phyloP scores from a whole-genome alignment of 2,797 vertebrate species.

The Poeciliopsis turneri region DNA sequence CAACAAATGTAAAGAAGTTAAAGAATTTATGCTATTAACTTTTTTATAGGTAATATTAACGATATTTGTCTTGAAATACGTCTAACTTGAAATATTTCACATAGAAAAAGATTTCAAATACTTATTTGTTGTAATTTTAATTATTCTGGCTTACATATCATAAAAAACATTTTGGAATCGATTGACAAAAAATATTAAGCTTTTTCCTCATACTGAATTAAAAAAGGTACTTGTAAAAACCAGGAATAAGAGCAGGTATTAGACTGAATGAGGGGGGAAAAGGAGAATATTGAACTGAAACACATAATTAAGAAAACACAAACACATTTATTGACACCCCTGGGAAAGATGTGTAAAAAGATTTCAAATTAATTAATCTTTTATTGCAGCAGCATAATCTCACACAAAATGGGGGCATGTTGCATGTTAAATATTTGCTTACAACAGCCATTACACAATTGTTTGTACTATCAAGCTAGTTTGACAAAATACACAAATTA shows the following conservation, averaged over 20 bases:
- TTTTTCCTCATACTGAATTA: neutral
- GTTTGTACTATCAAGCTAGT: neutral
- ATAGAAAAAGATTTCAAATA: too few species aligned
- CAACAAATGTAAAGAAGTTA: neutral
- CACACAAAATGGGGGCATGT: neutral
- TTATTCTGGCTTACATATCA: too few species aligned
- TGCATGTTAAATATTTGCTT: neutral
- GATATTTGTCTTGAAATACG: too few species aligned
- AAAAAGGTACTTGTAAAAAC: neutral
- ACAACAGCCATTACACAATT: neutral
- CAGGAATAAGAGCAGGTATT: neutral
- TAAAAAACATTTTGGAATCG: neutral
- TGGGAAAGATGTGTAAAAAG: neutral
- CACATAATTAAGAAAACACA: conserved; percentile 5
- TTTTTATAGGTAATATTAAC: too few species aligned
- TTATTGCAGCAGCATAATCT: neutral
- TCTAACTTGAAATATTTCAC: too few species aligned
- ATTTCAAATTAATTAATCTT: neutral
- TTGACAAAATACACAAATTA: neutral
- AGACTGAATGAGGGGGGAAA: neutral
- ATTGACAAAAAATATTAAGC: neutral
- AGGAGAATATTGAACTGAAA: neutral
- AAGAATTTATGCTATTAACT: too few species aligned
- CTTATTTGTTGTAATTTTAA: too few species aligned
- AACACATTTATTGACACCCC: neutral